Conservation (phyloP, 2,888 invertebrate species). For the Drosophila borborema region DNA sequence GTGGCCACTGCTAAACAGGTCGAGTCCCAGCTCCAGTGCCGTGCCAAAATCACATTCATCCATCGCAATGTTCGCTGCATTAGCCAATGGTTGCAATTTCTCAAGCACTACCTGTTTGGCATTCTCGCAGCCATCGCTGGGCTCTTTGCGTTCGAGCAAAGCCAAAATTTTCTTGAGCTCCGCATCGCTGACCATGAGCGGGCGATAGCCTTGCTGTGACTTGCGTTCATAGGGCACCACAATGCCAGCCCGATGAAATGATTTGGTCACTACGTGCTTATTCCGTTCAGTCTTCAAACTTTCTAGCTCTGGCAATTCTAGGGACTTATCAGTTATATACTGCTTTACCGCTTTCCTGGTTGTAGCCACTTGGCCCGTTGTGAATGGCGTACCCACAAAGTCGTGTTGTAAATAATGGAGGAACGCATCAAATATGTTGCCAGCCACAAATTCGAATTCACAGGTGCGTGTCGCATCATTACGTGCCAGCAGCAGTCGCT, state of each 20-base stretch:
- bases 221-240: slow-evolving; percentile 93
- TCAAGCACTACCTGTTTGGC: slow-evolving; percentile 88
- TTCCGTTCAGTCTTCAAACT: slow-evolving; percentile 88
- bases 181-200: slow-evolving; percentile 89
- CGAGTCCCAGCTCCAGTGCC: slow-evolving; percentile 94
- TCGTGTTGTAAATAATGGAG: slow-evolving; percentile 82
- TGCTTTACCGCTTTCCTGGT: slow-evolving; percentile 88
- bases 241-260: slow-evolving; percentile 93
- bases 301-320: slow-evolving; percentile 87
- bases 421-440: slow-evolving; percentile 83
- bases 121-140: slow-evolving; percentile 66
- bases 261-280: slow-evolving; percentile 88
- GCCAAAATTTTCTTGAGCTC: slow-evolving; percentile 89
- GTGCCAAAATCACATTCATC: slow-evolving; percentile 98
- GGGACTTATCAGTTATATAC: slow-evolving; percentile 88
- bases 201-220: slow-evolving; percentile 94
- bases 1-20: slow-evolving; percentile 92
- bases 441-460: slow-evolving; percentile 89
- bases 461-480: slow-evolving; percentile 90
- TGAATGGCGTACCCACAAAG: slow-evolving; percentile 87
- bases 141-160: slow-evolving; percentile 87
- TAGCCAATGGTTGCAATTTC: slow-evolving; percentile 92
- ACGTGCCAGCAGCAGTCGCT: slow-evolving; percentile 90
- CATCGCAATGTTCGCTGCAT: slow-evolving; percentile 89
- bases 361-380: slow-evolving; percentile 87